These are phyloP conservation scores for Epinephelus cyanopodus DNA, from an alignment of 2,113 vertebrate genomes.

Conservation along the genomic window DNA sequence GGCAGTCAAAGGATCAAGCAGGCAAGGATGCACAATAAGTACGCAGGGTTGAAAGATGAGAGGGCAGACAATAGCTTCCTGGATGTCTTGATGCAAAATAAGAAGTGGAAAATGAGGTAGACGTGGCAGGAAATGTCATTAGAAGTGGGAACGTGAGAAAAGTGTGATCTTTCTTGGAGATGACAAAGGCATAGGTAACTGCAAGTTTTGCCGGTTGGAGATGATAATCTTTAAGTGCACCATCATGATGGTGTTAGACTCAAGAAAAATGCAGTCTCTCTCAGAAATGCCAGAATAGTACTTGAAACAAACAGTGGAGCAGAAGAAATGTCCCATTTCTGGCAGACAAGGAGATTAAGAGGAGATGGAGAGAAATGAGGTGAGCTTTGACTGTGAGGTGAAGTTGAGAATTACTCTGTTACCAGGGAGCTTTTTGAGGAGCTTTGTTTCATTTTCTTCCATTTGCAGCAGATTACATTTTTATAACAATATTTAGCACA, in stretches of 20 bases:
- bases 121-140: neutral
- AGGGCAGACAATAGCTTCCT: conserved; percentile 7
- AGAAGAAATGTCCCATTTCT: conserved; percentile 10
- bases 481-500: neutral
- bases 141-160: neutral
- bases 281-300: conserved; percentile 9
- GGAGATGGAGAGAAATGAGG: neutral
- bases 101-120: conserved; percentile 8
- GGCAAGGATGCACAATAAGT: neutral
- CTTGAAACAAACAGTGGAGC: conserved; percentile 26
- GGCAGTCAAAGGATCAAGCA: conserved; percentile 7
- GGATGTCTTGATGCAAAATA: conserved; percentile 30
- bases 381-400: neutral
- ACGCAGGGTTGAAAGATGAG: conserved; percentile 4
- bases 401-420: neutral
- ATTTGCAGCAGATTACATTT: neutral
- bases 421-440: neutral
- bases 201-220: neutral
- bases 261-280: neutral
- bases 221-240: conserved; percentile 22
- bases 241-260: neutral
- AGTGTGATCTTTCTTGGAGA: neutral
- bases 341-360: neutral
- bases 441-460: neutral
- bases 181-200: conserved; percentile 2